These are phyloP conservation scores for Leptinotarsa rubiginosa DNA, from an alignment of 2,888 invertebrate genomes.

Conservation along the genomic window DNA sequence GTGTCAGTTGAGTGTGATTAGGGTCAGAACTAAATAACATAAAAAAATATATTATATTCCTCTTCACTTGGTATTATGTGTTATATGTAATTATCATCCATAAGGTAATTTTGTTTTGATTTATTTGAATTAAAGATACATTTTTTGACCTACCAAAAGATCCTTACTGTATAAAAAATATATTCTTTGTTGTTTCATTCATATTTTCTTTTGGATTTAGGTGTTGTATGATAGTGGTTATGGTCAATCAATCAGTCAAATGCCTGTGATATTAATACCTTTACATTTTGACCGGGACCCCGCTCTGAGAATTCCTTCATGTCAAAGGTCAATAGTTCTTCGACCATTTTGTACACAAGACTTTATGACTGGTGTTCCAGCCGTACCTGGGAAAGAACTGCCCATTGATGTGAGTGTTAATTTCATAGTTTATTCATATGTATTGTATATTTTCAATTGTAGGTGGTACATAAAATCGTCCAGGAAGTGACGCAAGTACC, in stretches of 20 bases:
- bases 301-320: conserved; percentile 87
- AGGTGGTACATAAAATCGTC: conserved; percentile 94
- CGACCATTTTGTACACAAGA: conserved; percentile 96
- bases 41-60: too few species aligned
- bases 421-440: background rate
- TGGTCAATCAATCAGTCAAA: conserved; percentile 82
- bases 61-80: too few species aligned
- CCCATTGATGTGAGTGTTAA: conserved; percentile 78
- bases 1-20: too few species aligned
- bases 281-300: conserved; percentile 96
- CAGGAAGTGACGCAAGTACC: conserved; percentile 84
- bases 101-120: too few species aligned
- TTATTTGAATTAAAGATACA: too few species aligned
- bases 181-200: too few species aligned
- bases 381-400: conserved; percentile 88
- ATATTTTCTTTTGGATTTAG: conserved; percentile 63
- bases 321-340: conserved; percentile 93
- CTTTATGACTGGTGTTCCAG: conserved; percentile 99
- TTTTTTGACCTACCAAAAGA: too few species aligned
- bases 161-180: too few species aligned
- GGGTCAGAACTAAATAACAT: too few species aligned
- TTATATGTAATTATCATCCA: too few species aligned
- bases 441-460: conserved; percentile 41
- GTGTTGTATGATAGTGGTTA: conserved; percentile 74
- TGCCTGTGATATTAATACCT: conserved; percentile 96